Base-by-base conservation (phyloP, 2,113 vertebrate genomes). In the Pagrus major region DNA sequence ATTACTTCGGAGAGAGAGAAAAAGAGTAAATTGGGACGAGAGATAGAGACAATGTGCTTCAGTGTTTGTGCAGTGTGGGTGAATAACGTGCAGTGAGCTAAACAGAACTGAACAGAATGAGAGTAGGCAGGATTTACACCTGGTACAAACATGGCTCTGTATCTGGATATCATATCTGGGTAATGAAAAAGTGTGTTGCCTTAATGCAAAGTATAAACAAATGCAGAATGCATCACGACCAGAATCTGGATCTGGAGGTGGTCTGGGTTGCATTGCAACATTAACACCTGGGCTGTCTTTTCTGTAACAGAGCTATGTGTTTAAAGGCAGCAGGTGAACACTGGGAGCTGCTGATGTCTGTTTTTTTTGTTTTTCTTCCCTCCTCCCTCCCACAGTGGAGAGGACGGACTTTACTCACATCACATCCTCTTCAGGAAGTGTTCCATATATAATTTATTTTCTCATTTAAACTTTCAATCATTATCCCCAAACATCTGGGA, bases 1-100 rank as follows among this genome's bases (percentile, higher is more conserved):
- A 87, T 90, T 87, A 87, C 84, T 37, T 59, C 74, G 69, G 76
- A 84, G 46, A 52, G 69, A 64, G 51, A 37, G 25, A 31, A 42
- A 70, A 35, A 21, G 35, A 60, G 71, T 52, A 49, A 67, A 76
- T 59, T 37, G 47, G 68, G 64, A 60, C 9, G 16, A 74, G 76
- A 88, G 73, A 58, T 29, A 9, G 68, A 80, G 65, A 61, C 54
- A 80, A 51, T 60, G 54, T 44, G 73, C 16, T 29, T 66, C 21
- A 10, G 37, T 25, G 55, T 70, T 58, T 8, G 33, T 18, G 59
- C 51, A 56, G 58, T 29, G 73, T 68, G 65, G 66, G 54, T 68
- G 84, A 76, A 44, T 84, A 81, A 78, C 65, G 64, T 35, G 37
- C 76, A 80, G 12, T 16, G 68, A 67, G 61, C 23, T 65, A 77